Conservation (phyloP, 1,140 invertebrate species). For the Dreissena rostriformis region DNA sequence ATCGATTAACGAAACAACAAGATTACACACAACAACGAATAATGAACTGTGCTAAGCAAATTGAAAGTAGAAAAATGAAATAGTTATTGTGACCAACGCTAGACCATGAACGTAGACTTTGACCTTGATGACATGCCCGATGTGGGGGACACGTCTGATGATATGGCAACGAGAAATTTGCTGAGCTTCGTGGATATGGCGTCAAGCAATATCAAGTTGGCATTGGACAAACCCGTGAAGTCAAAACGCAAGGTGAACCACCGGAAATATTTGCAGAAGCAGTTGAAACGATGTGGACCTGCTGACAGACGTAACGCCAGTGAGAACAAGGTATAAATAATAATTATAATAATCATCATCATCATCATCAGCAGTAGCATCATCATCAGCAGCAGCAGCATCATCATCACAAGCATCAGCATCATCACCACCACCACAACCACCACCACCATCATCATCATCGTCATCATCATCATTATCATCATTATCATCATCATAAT, state of each 20-base stretch:
- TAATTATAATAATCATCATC: not conserved
- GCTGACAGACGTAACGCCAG: conserved; percentile 40
- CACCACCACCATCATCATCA: no score
- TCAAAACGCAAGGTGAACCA: conserved; percentile 78
- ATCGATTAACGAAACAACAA: no score
- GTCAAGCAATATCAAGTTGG: conserved; percentile 74
- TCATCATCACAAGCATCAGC: no score
- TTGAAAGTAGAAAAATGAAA: no score
- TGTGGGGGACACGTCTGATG: conserved; percentile 12
- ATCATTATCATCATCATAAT: no score
- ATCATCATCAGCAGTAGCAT: no score
- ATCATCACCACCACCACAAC: no score
- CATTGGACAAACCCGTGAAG: conserved; percentile 71
- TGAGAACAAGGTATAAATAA: conserved; percentile 17
- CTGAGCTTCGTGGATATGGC: conserved; percentile 76
- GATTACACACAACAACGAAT: no score
- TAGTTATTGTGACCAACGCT: no score
- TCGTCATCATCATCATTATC: no score
- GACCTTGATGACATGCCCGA: not conserved
- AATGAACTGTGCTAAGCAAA: no score
- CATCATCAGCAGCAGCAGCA: no score
- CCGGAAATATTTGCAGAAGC: conserved; percentile 78
- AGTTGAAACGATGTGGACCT: conserved; percentile 71
- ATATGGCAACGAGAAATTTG: conserved; percentile 65
- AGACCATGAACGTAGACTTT: conserved; percentile 18